Percentiles rank a stretch among this genome's conserved stretches.
phyloP scores from a whole-genome alignment of 2,113 vertebrate species.

The Corythornis vintsioides region DNA sequence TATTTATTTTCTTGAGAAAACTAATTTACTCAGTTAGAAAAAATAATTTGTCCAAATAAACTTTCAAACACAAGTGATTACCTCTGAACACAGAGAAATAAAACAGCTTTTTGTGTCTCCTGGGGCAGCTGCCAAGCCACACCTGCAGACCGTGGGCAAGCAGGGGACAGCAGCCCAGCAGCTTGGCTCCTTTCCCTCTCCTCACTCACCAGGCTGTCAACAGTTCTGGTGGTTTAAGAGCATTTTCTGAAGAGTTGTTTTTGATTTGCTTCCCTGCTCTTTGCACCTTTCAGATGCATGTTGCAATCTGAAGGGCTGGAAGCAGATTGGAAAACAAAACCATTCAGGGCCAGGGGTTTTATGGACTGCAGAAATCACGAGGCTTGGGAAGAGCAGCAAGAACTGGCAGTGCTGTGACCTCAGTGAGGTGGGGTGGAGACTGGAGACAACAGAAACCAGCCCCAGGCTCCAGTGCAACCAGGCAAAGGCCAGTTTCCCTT shows the following conservation, averaged over 20 bases:
- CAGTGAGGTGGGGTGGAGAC: neutral
- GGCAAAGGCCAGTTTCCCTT: neutral
- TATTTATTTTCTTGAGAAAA: neutral
- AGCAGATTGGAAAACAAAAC: neutral
- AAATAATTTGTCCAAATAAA: neutral
- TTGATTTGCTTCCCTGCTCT: neutral
- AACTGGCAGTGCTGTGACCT: neutral
- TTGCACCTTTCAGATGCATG: neutral
- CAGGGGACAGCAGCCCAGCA: neutral
- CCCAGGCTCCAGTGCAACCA: accelerated
- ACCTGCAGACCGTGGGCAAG: neutral
- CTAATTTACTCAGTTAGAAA: neutral
- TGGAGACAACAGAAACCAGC: neutral
- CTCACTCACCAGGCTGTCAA: neutral
- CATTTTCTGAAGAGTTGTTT: neutral
- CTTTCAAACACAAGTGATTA: neutral
- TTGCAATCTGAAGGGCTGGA: neutral
- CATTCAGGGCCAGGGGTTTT: neutral
- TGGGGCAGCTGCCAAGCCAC: neutral
- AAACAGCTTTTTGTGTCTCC: neutral
- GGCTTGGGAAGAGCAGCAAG: neutral
- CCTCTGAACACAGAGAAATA: neutral
- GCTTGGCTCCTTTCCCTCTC: neutral
- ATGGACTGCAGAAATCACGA: neutral
- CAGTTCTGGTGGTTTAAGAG: neutral